These are phyloP conservation scores for Camponotus floridanus DNA, from an alignment of 1,140 invertebrate genomes.

Conservation along the genomic window DNA sequence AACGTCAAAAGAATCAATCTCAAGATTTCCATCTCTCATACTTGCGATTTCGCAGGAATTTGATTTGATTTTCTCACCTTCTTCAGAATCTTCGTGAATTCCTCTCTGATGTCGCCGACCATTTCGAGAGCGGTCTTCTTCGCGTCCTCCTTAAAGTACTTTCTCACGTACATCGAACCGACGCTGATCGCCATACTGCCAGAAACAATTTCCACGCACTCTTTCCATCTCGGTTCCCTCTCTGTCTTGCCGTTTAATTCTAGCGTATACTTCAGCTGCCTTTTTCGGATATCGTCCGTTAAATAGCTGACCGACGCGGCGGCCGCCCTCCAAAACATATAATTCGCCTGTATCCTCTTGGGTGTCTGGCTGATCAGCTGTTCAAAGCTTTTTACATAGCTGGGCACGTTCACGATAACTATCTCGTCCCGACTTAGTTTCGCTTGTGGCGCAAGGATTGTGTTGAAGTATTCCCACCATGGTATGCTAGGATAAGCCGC, in stretches of 20 bases:
- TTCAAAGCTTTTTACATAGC: conserved; percentile 91
- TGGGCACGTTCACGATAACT: conserved; percentile 93
- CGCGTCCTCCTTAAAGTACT: conserved; percentile 91
- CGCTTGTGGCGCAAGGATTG: conserved; percentile 88
- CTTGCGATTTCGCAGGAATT: neutral
- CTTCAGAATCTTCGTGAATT: conserved; percentile 83
- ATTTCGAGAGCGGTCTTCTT: conserved; percentile 92
- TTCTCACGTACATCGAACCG: conserved; percentile 91
- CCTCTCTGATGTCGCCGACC: conserved; percentile 92
- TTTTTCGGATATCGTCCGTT: conserved; percentile 90
- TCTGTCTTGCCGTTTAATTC: conserved; percentile 92
- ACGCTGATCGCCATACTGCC: conserved; percentile 92
- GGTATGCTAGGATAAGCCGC: conserved; percentile 91
- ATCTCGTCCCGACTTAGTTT: conserved; percentile 90
- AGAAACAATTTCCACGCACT: conserved; percentile 91
- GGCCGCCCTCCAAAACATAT: conserved; percentile 90
- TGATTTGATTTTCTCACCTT: conserved; percentile 58
- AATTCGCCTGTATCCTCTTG: conserved; percentile 90
- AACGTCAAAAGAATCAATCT: neutral
- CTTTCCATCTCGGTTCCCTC: conserved; percentile 94
- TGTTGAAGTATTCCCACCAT: conserved; percentile 94
- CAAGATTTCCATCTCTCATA: neutral
- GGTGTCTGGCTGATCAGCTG: conserved; percentile 86
- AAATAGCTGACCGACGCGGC: conserved; percentile 91
- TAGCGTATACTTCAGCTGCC: conserved; percentile 91